Evolutionary conservation across 2,797 vertebrate species (phyloP).

Genomic region (Prunella strophiata): DNA sequence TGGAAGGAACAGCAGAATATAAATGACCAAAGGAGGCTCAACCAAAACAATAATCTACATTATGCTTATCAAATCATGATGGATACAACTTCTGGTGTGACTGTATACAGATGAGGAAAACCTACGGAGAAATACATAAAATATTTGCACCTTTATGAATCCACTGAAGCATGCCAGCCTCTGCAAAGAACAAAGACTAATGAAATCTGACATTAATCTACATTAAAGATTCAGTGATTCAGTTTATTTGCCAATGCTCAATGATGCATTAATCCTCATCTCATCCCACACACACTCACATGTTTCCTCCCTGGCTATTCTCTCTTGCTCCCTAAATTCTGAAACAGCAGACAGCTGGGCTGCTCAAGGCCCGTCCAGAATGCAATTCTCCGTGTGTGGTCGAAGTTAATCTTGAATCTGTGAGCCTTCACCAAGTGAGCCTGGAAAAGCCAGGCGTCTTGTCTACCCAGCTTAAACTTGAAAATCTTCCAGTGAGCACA

Average conservation of each 20-base stretch:
- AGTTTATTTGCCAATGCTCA: slow-evolving; percentile 60
- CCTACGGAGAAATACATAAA: neutral
- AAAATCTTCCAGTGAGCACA: neutral
- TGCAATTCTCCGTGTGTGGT: neutral
- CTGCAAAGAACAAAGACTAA: slow-evolving; percentile 66
- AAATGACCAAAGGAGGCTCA: neutral
- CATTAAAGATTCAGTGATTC: slow-evolving; percentile 66
- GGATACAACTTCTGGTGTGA: neutral
- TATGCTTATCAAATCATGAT: neutral
- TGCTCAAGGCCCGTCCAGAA: slow-evolving; percentile 10
- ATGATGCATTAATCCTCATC: slow-evolving; percentile 64
- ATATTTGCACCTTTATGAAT: neutral
- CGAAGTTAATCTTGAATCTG: neutral
- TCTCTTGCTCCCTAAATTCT: slow-evolving; percentile 50
- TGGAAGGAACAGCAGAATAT: neutral
- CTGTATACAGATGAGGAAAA: neutral
- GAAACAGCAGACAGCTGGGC: neutral
- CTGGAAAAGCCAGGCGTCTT: neutral
- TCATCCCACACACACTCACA: slow-evolving; percentile 53
- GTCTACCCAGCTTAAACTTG: neutral
- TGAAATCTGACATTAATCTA: slow-evolving; percentile 68
- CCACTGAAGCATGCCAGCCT: neutral
- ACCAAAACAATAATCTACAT: neutral
- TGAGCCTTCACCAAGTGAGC: neutral
- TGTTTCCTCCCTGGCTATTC: slow-evolving; percentile 23